Percentiles rank a stretch among this genome's conserved stretches.
Conservation (phyloP, 2,888 invertebrate species). For the Andrena praecox region DNA sequence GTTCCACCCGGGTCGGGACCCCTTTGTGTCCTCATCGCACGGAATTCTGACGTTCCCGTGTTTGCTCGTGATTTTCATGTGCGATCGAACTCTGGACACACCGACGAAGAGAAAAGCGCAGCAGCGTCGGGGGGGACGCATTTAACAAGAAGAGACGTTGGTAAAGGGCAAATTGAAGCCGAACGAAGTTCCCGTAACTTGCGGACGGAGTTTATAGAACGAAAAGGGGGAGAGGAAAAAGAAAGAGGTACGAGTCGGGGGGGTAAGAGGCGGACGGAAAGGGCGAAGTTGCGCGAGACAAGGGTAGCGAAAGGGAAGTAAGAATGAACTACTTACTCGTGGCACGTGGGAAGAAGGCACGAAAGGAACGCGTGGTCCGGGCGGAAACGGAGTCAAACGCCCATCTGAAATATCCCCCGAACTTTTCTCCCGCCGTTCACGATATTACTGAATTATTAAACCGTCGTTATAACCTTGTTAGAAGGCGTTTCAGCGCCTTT, state of each 20-base stretch:
- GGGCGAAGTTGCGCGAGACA: constrained; percentile 57
- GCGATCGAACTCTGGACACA: constrained; percentile 51
- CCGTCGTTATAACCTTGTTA: constrained; percentile 54
- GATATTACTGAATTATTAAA: constrained; percentile 74
- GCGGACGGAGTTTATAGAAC: constrained; percentile 76
- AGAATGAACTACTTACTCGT: constrained; percentile 31
- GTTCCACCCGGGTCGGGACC: not conserved
- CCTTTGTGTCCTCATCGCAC: not conserved
- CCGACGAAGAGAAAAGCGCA: constrained; percentile 5
- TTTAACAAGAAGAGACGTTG: constrained; percentile 81
- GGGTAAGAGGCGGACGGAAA: constrained; percentile 56
- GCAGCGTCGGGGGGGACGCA: constrained; percentile 63
- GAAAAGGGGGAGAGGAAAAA: constrained; percentile 45
- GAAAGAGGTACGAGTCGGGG: constrained; percentile 55
- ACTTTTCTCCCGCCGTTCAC: constrained; percentile 60
- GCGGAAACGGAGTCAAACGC: constrained; percentile 67
- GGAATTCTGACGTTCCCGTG: not conserved
- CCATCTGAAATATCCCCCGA: constrained; percentile 70
- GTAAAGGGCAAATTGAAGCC: constrained; percentile 80
- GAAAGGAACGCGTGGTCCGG: constrained; percentile 42
- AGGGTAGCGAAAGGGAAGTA: constrained; percentile 44
- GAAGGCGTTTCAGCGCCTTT: constrained; percentile 27
- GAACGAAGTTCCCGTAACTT: constrained; percentile 81
- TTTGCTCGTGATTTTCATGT: constrained; percentile 22
- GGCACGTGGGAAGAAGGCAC: constrained; percentile 44